Conservation (phyloP, 2,797 vertebrate species). For the Zenarchopterus dispar region DNA sequence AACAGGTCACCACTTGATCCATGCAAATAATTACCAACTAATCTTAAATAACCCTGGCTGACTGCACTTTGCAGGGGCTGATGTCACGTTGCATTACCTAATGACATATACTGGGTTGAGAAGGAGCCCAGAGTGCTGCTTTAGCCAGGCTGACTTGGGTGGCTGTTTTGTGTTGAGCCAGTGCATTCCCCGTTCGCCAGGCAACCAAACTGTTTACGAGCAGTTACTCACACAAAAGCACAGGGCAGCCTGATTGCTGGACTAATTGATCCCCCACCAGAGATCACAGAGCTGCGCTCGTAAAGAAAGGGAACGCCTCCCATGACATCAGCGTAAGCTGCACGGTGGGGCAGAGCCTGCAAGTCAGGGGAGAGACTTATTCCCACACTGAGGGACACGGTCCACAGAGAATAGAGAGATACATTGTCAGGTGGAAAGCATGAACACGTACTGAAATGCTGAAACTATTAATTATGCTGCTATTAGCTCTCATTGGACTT, state of each 20-base stretch:
- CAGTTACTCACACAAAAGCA: conserved; percentile 75
- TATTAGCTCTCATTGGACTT: conserved; percentile 27
- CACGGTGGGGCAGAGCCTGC: conserved; percentile 37
- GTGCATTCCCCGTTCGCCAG: conserved; percentile 67
- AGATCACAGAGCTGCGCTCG: conserved; percentile 77
- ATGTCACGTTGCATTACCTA: conserved; percentile 61
- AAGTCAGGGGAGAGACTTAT: conserved; percentile 34
- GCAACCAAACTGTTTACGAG: conserved; percentile 79
- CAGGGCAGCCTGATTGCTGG: conserved; percentile 78
- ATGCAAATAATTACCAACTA: conserved; percentile 47
- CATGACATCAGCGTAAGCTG: conserved; percentile 74
- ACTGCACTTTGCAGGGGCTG: conserved; percentile 39
- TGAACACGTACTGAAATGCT: conserved; percentile 16
- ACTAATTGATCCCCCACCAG: conserved; percentile 82
- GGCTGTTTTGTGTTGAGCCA: conserved; percentile 74
- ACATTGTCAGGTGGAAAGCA: conserved; percentile 22
- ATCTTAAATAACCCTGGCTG: conserved; percentile 46
- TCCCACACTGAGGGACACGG: conserved; percentile 50
- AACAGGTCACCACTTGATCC: conserved; percentile 26
- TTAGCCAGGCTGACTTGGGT: conserved; percentile 52
- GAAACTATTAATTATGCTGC: conserved; percentile 36
- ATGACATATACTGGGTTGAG: conserved; percentile 38
- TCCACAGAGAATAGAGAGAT: conserved; percentile 9
- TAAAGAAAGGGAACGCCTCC: conserved; percentile 72
- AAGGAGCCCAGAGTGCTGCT: conserved; percentile 37